phyloP scores from a whole-genome alignment of 2,888 invertebrate species.

The Ypsolopha sequella region DNA sequence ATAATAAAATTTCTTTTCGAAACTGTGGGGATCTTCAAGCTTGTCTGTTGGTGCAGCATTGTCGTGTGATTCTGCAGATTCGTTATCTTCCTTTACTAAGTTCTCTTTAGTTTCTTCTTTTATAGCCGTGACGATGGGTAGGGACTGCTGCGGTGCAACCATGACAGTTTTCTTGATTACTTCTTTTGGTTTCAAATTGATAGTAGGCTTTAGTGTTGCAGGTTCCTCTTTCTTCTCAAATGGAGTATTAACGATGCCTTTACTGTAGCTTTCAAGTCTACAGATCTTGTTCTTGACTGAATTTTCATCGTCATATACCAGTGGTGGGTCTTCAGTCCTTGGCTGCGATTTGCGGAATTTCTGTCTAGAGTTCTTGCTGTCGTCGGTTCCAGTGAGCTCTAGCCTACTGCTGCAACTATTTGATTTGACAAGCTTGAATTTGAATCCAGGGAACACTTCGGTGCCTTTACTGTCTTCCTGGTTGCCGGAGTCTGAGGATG shows the following conservation, averaged over 20 bases:
- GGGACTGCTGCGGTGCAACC: conserved; percentile 24
- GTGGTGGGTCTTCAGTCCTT: conserved; percentile 52
- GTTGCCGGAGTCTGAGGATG: conserved; percentile 25
- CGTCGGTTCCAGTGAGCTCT: conserved; percentile 81
- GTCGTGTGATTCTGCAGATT: conserved; percentile 15
- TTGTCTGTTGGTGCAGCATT: conserved; percentile 18
- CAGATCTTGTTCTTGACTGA: conserved; percentile 66
- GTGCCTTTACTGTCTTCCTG: conserved; percentile 36
- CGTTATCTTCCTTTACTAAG: not conserved
- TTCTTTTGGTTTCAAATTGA: conserved; percentile 17
- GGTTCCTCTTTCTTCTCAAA: conserved; percentile 47
- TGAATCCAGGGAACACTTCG: conserved; percentile 74
- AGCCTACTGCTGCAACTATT: conserved; percentile 88
- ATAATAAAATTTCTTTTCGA: conserved; percentile 73
- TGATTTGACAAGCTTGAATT: conserved; percentile 86
- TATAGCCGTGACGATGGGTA: conserved; percentile 14
- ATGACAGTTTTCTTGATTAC: conserved; percentile 23
- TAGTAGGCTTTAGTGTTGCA: conserved; percentile 23
- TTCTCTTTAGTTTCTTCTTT: conserved; percentile 17
- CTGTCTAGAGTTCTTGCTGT: conserved; percentile 54
- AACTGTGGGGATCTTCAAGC: conserved; percentile 34
- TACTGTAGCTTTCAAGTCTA: conserved; percentile 60
- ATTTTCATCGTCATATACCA: conserved; percentile 55
- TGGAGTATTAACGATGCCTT: conserved; percentile 55
- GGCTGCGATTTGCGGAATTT: conserved; percentile 43